phyloP scores from a whole-genome alignment of 1,140 invertebrate genomes.

The Drosophila santomea region DNA sequence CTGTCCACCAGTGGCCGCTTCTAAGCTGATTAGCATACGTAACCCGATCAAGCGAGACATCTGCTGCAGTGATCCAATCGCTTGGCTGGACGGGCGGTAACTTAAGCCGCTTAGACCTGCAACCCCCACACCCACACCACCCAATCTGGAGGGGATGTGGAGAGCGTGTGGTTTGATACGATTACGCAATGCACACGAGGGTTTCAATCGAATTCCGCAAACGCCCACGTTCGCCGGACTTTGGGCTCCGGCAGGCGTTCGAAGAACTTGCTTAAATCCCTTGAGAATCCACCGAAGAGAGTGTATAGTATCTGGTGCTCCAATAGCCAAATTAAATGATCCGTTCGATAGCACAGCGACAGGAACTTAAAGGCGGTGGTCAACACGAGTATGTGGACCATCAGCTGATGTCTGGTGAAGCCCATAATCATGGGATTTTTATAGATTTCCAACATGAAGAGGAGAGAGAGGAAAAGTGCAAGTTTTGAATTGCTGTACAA shows the following conservation, averaged over 20 bases:
- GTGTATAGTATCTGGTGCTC: slow-evolving; percentile 53
- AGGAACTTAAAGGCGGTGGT: slow-evolving; percentile 50
- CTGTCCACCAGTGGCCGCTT: slow-evolving; percentile 8
- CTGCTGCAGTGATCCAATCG: slow-evolving; percentile 24
- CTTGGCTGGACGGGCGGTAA: slow-evolving; percentile 36
- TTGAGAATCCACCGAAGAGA: slow-evolving; percentile 56
- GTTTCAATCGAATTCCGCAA: slow-evolving; percentile 50
- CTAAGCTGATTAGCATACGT: slow-evolving; percentile 50
- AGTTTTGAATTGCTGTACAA: slow-evolving; percentile 60
- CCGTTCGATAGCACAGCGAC: slow-evolving; percentile 37
- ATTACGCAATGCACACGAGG: slow-evolving; percentile 21
- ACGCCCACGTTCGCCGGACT: background rate
- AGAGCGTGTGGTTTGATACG: background rate
- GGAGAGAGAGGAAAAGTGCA: slow-evolving; percentile 36
- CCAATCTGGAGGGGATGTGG: background rate
- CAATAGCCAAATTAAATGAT: slow-evolving; percentile 51
- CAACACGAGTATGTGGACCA: slow-evolving; percentile 36
- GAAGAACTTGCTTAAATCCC: slow-evolving; percentile 54
- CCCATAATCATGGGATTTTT: slow-evolving; percentile 26
- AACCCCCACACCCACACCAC: background rate
- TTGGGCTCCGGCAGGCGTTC: slow-evolving; percentile 12
- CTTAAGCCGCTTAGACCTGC: slow-evolving; percentile 41
- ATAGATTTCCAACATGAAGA: slow-evolving; percentile 41
- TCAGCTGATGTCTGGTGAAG: slow-evolving; percentile 22
- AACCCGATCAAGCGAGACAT: slow-evolving; percentile 53